These are phyloP conservation scores for Collichthys lucidus DNA, from an alignment of 2,113 vertebrate genomes.

Conservation along the genomic window DNA sequence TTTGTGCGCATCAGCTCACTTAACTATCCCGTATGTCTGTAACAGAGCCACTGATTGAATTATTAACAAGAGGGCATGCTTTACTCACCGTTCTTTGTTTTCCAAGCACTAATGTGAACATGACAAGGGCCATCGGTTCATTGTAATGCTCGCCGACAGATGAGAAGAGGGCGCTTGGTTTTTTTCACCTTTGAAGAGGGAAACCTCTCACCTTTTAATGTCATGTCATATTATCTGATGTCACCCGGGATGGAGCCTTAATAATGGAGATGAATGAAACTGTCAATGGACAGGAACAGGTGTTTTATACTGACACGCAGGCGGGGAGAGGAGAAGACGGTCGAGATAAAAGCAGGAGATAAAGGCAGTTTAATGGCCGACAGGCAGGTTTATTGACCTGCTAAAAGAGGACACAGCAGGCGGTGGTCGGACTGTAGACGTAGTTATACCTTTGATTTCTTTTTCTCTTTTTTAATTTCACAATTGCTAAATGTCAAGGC, in stretches of 20 bases:
- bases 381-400: background rate
- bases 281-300: conserved; percentile 31
- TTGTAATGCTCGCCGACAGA: conserved; percentile 51
- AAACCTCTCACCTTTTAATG: conserved; percentile 40
- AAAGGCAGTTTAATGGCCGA: background rate
- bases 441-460: background rate
- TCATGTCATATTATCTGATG: conserved; percentile 53
- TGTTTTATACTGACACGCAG: conserved; percentile 28
- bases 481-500: background rate
- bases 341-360: background rate
- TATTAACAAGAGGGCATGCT: background rate
- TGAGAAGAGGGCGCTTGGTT: conserved; percentile 2
- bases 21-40: background rate
- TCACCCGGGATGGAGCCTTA: conserved; percentile 43
- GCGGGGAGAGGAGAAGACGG: background rate
- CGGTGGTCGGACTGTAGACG: background rate
- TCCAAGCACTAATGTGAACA: conserved; percentile 19
- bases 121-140: conserved; percentile 27
- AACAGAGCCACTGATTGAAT: conserved; percentile 12
- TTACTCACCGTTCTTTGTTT: background rate
- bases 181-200: conserved; percentile 52
- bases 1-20: background rate
- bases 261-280: conserved; percentile 64
- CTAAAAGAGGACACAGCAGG: background rate
- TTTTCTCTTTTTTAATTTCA: background rate